Evolutionary conservation across 2,113 vertebrate genomes (phyloP), one percentile per base, ranked within the genome.

Genomic region (Nannospalax galili): DNA sequence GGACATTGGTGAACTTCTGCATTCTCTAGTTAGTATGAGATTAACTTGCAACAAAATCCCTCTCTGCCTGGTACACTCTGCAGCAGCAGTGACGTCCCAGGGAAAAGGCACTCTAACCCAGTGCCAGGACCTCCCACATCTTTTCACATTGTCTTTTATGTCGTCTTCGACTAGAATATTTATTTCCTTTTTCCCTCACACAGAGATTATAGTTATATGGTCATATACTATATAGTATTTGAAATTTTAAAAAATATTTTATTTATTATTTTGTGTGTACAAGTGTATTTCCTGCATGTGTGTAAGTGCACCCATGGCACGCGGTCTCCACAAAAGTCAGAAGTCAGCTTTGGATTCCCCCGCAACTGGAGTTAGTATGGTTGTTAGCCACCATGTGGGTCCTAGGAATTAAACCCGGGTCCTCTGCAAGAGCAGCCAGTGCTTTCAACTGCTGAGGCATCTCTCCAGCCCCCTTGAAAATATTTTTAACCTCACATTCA

Each of bases 181-280:
- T 42, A 64, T 32, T 88, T 79, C 12, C 60, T 22, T 10, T 70
- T 73, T 89, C 80, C 72, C 48, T 7, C 1, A 40, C 32, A 82
- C 75, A 90, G 22, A 93, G 32, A 7, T 94, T 70, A 56, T 5
- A 80, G 30, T 82, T 40, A 94, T 93, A 72, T 30, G 40, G 10
- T 62, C 96, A 84, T 81, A 48, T 15, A 97, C 37, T 11, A 32
- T 62, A 7, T 65, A 22, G 22, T 52, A 87, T 69, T 94, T 79
- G 40, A 78, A 92, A 94, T 84, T 94, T 92, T 90, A 88, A 58
- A 40, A n/a, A 52, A 52, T 52, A 52, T 52, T 52, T 6, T 52
- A 52, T 52, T 11, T 52, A 52, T 52, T 45, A 65, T 20, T 84
- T 20, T 42, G 20, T 65, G 37, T 32, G 24, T 10, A 28, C 30